phyloP scores from a whole-genome alignment of 2,797 vertebrate species.

The Notamacropus eugenii region DNA sequence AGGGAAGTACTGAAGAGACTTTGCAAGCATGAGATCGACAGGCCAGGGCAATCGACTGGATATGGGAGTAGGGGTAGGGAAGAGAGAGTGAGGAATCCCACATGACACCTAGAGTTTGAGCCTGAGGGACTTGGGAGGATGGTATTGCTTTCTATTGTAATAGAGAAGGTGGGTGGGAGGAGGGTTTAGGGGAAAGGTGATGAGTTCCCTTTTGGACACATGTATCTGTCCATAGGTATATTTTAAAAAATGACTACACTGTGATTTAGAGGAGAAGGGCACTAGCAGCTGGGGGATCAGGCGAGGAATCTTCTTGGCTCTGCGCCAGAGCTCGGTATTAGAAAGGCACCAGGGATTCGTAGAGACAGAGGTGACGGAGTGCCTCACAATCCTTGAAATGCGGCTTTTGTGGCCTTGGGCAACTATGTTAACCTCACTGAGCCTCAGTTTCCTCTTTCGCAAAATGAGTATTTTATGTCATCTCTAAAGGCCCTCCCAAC shows the following conservation, averaged over 20 bases:
- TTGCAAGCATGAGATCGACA: too few species aligned
- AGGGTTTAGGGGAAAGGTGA: neutral
- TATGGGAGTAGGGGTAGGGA: too few species aligned
- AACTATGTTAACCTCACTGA: neutral
- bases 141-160: neutral
- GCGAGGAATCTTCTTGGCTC: neutral
- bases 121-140: neutral
- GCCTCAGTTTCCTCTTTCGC: conserved; percentile 9
- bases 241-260: too few species aligned
- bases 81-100: too few species aligned
- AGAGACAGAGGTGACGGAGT: neutral
- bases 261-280: neutral
- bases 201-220: neutral
- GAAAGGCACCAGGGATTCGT: neutral
- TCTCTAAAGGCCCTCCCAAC: neutral
- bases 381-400: neutral
- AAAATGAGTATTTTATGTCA: neutral
- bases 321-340: neutral
- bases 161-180: neutral
- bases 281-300: neutral
- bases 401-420: neutral
- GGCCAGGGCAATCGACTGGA: too few species aligned
- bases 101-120: neutral
- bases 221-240: neutral
- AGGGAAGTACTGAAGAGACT: too few species aligned